A percentile compares a stretch with the other conserved stretches of the same genome.
phyloP scores from a whole-genome alignment of 2,888 invertebrate species.

The Cantharis nigra region DNA sequence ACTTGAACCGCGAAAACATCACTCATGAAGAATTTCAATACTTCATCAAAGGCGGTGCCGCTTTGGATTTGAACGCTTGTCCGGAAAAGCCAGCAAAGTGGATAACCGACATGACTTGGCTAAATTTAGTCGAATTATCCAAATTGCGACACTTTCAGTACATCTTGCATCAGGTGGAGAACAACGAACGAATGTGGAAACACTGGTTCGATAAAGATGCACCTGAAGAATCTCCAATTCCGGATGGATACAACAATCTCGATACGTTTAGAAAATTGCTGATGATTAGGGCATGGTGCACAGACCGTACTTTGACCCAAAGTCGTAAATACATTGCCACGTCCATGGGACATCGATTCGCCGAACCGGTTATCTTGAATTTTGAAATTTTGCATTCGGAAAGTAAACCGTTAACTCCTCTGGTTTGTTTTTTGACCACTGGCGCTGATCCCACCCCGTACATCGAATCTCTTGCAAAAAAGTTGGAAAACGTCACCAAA shows the following conservation, averaged over 20 bases:
- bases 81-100: conserved; percentile 80
- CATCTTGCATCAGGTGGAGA: conserved; percentile 65
- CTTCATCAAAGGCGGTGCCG: conserved; percentile 76
- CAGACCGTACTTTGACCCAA: conserved; percentile 80
- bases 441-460: conserved; percentile 88
- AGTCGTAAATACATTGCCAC: conserved; percentile 79
- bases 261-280: conserved; percentile 80
- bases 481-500: conserved; percentile 67
- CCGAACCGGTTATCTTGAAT: conserved; percentile 80
- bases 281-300: conserved; percentile 80
- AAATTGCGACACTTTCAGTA: conserved; percentile 67
- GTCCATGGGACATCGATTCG: conserved; percentile 75
- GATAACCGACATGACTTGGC: conserved; percentile 86
- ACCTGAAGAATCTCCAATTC: conserved; percentile 81
- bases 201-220: conserved; percentile 80
- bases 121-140: conserved; percentile 81
- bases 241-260: conserved; percentile 74
- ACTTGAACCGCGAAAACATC: conserved; percentile 71
- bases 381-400: conserved; percentile 75
- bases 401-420: conserved; percentile 73
- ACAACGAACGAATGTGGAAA: conserved; percentile 60
- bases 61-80: conserved; percentile 81
- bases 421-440: conserved; percentile 84
- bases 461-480: conserved; percentile 79
- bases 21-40: conserved; percentile 80